Conservation (phyloP, 1,140 invertebrate species). For the Lordiphosa mommai region DNA sequence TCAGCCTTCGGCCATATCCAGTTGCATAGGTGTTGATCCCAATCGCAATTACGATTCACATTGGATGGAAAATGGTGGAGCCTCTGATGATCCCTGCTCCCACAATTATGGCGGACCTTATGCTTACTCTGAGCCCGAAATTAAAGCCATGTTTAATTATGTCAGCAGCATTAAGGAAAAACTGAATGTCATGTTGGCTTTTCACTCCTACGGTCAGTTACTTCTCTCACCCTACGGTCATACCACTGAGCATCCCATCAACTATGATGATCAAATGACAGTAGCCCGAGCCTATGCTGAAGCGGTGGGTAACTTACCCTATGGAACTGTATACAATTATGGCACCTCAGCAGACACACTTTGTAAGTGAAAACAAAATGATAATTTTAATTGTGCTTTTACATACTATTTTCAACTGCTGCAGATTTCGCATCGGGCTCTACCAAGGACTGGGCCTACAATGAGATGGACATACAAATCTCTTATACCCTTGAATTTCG, state of each 20-base stretch:
- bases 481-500: constrained; percentile 82
- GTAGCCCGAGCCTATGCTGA: constrained; percentile 80
- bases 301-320: constrained; percentile 79
- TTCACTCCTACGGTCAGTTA: constrained; percentile 81
- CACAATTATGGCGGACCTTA: constrained; percentile 85
- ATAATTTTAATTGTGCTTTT: not conserved
- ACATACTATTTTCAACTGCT: not conserved
- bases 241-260: constrained; percentile 79
- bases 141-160: constrained; percentile 82
- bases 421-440: constrained; percentile 81
- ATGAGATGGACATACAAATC: constrained; percentile 82
- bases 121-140: constrained; percentile 90
- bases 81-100: constrained; percentile 81
- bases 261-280: constrained; percentile 81
- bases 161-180: constrained; percentile 80
- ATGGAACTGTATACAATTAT: constrained; percentile 81
- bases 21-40: constrained; percentile 84
- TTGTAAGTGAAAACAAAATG: too few species aligned
- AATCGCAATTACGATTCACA: constrained; percentile 87
- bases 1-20: constrained; percentile 40
- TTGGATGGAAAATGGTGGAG: constrained; percentile 81
- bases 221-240: constrained; percentile 81
- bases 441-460: constrained; percentile 86
- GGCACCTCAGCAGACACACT: constrained; percentile 81
- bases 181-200: constrained; percentile 81